These are phyloP conservation scores for Meriones psammophilus DNA, from an alignment of 2,797 vertebrate genomes.

Conservation along the genomic window DNA sequence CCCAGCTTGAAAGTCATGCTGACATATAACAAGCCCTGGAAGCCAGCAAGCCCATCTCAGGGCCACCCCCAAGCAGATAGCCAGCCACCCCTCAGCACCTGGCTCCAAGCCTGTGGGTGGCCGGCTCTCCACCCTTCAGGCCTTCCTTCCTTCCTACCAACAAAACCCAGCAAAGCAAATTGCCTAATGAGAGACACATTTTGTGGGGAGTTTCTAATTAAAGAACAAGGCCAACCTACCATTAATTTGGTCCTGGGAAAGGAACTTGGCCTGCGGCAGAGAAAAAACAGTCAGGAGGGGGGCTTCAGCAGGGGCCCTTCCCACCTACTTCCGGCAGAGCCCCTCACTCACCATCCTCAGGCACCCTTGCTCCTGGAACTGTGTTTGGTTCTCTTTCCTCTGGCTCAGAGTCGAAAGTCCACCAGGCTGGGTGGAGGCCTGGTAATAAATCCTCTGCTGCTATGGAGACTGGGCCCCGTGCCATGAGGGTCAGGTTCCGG, in stretches of 20 bases:
- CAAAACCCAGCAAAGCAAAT: slow-evolving; percentile 41
- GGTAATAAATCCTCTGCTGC: slow-evolving; percentile 92
- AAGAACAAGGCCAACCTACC: slow-evolving; percentile 89
- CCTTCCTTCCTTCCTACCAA: background rate
- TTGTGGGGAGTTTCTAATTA: slow-evolving; percentile 58
- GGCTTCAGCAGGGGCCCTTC: accelerated
- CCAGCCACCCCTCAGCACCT: background rate
- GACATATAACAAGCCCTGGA: background rate
- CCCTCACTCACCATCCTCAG: slow-evolving; percentile 85
- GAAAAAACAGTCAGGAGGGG: slow-evolving; percentile 16
- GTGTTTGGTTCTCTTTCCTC: background rate
- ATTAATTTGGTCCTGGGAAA: slow-evolving; percentile 96
- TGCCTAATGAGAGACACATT: slow-evolving; percentile 58
- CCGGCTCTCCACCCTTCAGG: background rate
- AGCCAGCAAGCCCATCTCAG: background rate
- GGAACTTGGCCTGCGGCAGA: slow-evolving; percentile 94
- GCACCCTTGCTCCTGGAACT: background rate
- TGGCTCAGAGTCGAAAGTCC: slow-evolving; percentile 86
- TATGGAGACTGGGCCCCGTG: slow-evolving; percentile 88
- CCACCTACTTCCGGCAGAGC: background rate
- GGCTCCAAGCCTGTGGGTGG: background rate
- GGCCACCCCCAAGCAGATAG: background rate
- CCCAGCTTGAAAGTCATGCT: background rate
- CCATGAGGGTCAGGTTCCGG: slow-evolving; percentile 82
- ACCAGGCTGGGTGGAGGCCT: slow-evolving; percentile 78